Base-by-base conservation (phyloP, 2,113 vertebrate genomes). In the Strix aluco region DNA sequence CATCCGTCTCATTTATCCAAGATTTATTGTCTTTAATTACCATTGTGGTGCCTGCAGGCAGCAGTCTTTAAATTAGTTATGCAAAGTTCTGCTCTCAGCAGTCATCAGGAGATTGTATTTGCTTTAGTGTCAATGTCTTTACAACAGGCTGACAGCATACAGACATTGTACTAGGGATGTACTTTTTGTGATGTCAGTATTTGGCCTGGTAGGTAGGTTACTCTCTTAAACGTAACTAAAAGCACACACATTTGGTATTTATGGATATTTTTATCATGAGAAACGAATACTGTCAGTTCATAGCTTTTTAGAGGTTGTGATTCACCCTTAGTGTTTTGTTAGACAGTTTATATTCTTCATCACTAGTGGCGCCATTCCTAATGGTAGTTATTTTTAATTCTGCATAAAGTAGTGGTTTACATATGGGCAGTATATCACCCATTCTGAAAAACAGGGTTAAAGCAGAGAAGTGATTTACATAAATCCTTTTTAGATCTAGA, bases 301-400 rank as follows among this genome's bases (percentile, higher is more conserved):
- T 87, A 47, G 92, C 78, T 85, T 92, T 96, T 92, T 77, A 73
- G 93, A 80, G 81, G 42, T 30, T 62, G 84, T 95, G 81, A 92
- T 96, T 96, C 94, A 92, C 89, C 63, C 92, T 30, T 58, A 66
- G 77, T 82, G 81, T 94, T 96, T 91, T 80, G 95, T 97, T 85
- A 89, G 92, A 62, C 82, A 59, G 78, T 96, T 96, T 94, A 62
- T 95, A 21, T 79, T 81, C 91, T 87, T 80, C 62, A 40, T 95
- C 57, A 40, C 83, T 65, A 69, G 27, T 0, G 66, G 84, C 63
- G 29, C 86, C 86, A 36, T 89, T 91, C 81, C 89, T 93, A 89
- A 94, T 93, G 94, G 83, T 16, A 77, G 86, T 94, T 97, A 94
- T 96, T 96, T 97, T 96, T 92, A 96, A 91, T 91, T 88, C 86